phyloP scores from a whole-genome alignment of 2,888 invertebrate genomes.

The Apamea epomidion region DNA sequence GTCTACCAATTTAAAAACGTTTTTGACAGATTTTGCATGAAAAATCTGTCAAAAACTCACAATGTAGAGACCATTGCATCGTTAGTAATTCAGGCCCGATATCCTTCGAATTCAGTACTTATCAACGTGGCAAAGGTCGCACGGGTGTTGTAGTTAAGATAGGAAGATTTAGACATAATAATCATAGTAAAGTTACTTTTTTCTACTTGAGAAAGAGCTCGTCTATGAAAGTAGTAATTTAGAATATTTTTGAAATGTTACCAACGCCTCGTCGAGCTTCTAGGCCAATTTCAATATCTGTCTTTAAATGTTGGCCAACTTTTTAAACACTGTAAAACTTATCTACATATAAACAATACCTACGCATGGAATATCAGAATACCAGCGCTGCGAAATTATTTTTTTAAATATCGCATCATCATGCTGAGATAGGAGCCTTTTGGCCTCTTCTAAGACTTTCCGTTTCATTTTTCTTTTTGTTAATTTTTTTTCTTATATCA shows the following conservation, averaged over 20 bases:
- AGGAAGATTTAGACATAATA: neutral
- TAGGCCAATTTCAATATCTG: neutral
- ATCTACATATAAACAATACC: neutral
- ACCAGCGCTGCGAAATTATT: no score
- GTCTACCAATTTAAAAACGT: no score
- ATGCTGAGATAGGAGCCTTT: no score
- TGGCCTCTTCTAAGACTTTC: no score
- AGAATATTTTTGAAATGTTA: no score
- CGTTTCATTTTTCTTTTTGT: no score
- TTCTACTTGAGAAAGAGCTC: neutral
- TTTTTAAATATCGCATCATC: no score
- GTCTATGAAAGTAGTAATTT: no score
- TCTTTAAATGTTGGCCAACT: neutral
- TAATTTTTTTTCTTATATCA: no score
- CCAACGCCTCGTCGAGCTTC: neutral
- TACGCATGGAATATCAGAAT: neutral
- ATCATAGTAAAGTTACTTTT: neutral
- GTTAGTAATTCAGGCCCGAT: neutral
- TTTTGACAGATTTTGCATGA: neutral
- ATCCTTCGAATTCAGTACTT: neutral
- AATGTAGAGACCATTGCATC: neutral
- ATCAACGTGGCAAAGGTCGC: neutral
- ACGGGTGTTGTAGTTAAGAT: neutral
- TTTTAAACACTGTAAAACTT: neutral
- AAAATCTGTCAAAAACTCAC: neutral